Percentiles rank a stretch among this genome's conserved stretches.
phyloP scores from a whole-genome alignment of 2,888 invertebrate genomes.

The Euphydryas editha region DNA sequence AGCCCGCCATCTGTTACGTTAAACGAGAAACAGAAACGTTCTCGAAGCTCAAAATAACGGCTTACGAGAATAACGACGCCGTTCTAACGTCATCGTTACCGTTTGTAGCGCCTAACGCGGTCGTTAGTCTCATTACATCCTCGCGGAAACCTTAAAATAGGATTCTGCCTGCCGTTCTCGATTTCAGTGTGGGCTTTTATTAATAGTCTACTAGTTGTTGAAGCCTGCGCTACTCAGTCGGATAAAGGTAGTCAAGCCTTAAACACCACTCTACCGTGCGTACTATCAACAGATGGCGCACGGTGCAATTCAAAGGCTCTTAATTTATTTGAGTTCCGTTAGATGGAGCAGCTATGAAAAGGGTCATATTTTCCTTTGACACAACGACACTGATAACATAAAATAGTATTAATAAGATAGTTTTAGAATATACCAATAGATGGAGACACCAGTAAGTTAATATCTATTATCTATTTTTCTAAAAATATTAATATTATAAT shows the following conservation, averaged over 20 bases:
- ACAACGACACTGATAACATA: no score
- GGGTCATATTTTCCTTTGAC: slow-evolving; percentile 31
- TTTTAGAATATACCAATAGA: slow-evolving; percentile 51
- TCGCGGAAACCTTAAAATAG: slow-evolving; percentile 59
- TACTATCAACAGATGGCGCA: slow-evolving; percentile 62
- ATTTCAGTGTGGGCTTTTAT: slow-evolving; percentile 56
- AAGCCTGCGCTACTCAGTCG: slow-evolving; percentile 67
- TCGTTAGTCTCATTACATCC: slow-evolving; percentile 46
- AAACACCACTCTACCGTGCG: slow-evolving; percentile 51
- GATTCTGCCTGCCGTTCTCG: slow-evolving; percentile 50
- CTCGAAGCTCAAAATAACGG: slow-evolving; percentile 58
- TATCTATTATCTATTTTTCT: slow-evolving; percentile 12
- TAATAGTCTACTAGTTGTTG: slow-evolving; percentile 51
- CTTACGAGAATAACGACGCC: slow-evolving; percentile 68
- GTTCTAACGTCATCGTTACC: slow-evolving; percentile 46
- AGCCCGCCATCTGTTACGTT: slow-evolving; percentile 61
- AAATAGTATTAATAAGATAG: slow-evolving; percentile 41
- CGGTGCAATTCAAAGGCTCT: slow-evolving; percentile 43
- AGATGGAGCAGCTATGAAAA: slow-evolving; percentile 62
- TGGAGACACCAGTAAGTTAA: slow-evolving; percentile 54
- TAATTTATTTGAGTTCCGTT: slow-evolving; percentile 53
- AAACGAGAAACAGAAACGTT: slow-evolving; percentile 47
- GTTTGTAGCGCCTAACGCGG: slow-evolving; percentile 52
- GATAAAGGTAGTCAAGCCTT: slow-evolving; percentile 64
- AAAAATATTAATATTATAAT: neutral